These are phyloP conservation scores for Australoheros facetus DNA, from an alignment of 2,797 vertebrate genomes.

Conservation along the genomic window DNA sequence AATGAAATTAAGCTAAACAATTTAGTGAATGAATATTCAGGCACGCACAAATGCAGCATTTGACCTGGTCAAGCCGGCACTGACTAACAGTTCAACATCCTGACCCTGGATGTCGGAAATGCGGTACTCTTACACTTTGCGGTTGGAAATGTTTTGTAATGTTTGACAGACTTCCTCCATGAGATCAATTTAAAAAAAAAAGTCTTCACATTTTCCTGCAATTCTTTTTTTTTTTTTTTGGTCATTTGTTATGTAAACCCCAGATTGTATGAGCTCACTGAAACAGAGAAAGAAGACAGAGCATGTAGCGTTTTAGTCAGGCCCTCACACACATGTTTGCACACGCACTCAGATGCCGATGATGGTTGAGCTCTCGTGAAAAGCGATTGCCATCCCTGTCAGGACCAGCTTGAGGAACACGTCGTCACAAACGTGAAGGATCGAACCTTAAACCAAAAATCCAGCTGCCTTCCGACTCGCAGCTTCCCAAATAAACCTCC, in stretches of 20 bases:
- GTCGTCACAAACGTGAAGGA: rapidly evolving
- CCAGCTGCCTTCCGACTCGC: neutral
- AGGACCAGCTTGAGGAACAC: neutral
- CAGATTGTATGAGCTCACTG: neutral
- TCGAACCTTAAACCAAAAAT: rapidly evolving
- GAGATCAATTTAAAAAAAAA: neutral
- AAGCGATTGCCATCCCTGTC: neutral
- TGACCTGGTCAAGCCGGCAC: neutral
- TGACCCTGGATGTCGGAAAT: neutral
- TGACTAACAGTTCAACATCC: neutral
- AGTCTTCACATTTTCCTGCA: neutral
- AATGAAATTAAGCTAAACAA: neutral
- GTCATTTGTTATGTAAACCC: neutral
- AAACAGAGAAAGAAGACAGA: neutral
- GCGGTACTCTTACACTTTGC: rapidly evolving
- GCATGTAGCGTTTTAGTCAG: neutral
- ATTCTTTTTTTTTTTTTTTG: neutral
- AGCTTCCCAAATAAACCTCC: too few species aligned
- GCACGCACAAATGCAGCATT: neutral
- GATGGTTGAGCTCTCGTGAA: neutral
- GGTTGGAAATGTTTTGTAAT: neutral
- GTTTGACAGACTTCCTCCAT: neutral
- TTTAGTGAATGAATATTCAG: neutral
- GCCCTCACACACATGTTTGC: rapidly evolving
- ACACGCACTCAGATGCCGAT: neutral